phyloP scores from a whole-genome alignment of 2,888 invertebrate genomes.

The Volucella inanis region DNA sequence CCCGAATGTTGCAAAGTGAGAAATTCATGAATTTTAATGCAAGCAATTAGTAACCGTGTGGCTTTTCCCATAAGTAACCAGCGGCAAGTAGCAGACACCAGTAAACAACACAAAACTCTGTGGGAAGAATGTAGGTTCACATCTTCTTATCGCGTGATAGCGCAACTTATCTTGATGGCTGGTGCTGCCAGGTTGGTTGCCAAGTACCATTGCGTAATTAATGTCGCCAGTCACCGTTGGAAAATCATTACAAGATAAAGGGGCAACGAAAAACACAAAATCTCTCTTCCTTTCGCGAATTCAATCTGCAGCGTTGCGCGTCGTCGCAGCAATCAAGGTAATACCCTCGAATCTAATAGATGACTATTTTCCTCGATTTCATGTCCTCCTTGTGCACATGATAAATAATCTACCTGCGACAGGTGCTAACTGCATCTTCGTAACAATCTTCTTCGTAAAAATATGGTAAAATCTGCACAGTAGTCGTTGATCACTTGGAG shows the following conservation, averaged over 20 bases:
- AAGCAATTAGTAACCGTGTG: constrained; percentile 44
- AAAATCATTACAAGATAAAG: constrained; percentile 65
- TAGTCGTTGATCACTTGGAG: constrained; percentile 73
- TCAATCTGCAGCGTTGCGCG: constrained; percentile 24
- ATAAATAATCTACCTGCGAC: constrained; percentile 71
- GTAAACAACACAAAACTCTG: constrained; percentile 30
- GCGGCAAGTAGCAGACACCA: not conserved
- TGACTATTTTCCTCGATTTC: constrained; percentile 70
- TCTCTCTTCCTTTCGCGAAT: constrained; percentile 38
- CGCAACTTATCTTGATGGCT: constrained; percentile 45
- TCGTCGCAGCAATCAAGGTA: constrained; percentile 58
- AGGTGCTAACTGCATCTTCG: constrained; percentile 71
- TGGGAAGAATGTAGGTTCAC: constrained; percentile 62
- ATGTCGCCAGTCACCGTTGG: constrained; percentile 69
- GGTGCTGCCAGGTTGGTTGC: constrained; percentile 44
- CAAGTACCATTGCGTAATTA: constrained; percentile 73
- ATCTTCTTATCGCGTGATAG: constrained; percentile 69
- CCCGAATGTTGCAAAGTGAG: too few relatives aligned
- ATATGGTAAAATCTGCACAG: constrained; percentile 71
- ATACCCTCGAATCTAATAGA: constrained; percentile 74
- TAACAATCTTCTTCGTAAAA: constrained; percentile 56
- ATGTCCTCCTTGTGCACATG: constrained; percentile 71
- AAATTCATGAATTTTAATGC: constrained; percentile 44
- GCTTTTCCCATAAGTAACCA: not conserved
- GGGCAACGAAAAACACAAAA: constrained; percentile 24